Conservation (phyloP, 2,113 vertebrate species). For the Rhinoptilus africanus region DNA sequence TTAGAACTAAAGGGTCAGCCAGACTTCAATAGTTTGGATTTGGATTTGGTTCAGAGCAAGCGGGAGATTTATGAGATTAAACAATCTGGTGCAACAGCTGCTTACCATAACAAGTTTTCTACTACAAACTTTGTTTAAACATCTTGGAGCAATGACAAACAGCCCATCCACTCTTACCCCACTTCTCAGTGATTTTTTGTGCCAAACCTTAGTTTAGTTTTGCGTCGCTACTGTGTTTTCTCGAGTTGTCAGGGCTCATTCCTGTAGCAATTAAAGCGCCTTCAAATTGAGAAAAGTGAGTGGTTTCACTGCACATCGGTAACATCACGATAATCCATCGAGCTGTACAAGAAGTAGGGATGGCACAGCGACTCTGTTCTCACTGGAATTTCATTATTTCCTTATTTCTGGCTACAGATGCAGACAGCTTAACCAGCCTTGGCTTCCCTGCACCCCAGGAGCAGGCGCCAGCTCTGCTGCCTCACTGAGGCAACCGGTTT, state of each 20-base stretch:
- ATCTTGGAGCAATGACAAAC: background rate
- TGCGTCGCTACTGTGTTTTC: background rate
- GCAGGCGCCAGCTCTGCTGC: background rate
- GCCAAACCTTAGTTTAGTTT: background rate
- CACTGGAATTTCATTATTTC: background rate
- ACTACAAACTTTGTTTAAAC: background rate
- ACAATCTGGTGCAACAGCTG: background rate
- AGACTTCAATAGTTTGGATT: background rate
- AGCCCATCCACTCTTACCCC: background rate
- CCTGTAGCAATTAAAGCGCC: background rate
- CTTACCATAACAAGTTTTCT: background rate
- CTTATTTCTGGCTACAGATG: background rate
- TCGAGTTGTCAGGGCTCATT: background rate
- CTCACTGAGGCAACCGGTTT: background rate
- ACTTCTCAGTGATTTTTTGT: background rate
- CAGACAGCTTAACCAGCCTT: background rate
- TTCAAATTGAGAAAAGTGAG: background rate
- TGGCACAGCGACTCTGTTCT: background rate
- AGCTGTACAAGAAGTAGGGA: background rate
- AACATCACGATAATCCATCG: accelerated
- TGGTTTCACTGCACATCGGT: background rate
- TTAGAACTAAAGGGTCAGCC: background rate
- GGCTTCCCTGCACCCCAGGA: background rate
- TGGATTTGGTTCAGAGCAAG: background rate
- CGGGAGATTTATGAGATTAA: background rate